Evolutionary conservation across 37 sponge, comb jelly and placozoan genomes (phyloP).

Genomic region (Dysidea cf. avara): DNA sequence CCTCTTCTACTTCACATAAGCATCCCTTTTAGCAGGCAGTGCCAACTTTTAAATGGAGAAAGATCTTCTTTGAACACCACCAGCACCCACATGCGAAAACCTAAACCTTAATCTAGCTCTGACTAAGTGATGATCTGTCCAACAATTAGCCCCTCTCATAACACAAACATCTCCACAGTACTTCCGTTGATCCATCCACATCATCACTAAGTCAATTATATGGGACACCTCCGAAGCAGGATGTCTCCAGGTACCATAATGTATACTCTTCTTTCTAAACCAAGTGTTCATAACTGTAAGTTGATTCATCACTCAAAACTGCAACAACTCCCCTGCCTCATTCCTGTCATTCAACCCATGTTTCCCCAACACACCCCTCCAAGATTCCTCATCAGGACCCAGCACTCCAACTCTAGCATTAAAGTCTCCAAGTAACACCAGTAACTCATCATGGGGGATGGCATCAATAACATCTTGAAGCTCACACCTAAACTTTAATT

Average conservation of each 20-base stretch:
- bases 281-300: slow-evolving; percentile 51
- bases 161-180: slow-evolving; percentile 14
- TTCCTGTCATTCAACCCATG: slow-evolving; percentile 42
- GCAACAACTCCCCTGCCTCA: slow-evolving; percentile 28
- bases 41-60: background rate
- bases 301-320: slow-evolving; percentile 45
- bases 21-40: slow-evolving; percentile 5
- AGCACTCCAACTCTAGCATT: slow-evolving; percentile 17
- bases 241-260: slow-evolving; percentile 33
- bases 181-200: slow-evolving; percentile 8
- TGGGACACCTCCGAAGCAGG: slow-evolving; percentile 28
- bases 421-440: slow-evolving; percentile 35
- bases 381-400: background rate
- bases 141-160: slow-evolving; percentile 24
- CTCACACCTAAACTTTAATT: slow-evolving; percentile 13
- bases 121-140: slow-evolving; percentile 22
- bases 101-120: background rate
- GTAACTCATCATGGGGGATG: slow-evolving; percentile 18
- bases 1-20: slow-evolving; percentile 4
- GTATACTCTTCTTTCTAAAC: slow-evolving; percentile 35
- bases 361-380: slow-evolving; percentile 23
- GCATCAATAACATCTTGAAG: slow-evolving; percentile 7
- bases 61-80: no score
- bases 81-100: no score
- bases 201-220: slow-evolving; percentile 28